Conservation (phyloP, 2,888 invertebrate species). For the Stenoptilia bipunctidactyla region DNA sequence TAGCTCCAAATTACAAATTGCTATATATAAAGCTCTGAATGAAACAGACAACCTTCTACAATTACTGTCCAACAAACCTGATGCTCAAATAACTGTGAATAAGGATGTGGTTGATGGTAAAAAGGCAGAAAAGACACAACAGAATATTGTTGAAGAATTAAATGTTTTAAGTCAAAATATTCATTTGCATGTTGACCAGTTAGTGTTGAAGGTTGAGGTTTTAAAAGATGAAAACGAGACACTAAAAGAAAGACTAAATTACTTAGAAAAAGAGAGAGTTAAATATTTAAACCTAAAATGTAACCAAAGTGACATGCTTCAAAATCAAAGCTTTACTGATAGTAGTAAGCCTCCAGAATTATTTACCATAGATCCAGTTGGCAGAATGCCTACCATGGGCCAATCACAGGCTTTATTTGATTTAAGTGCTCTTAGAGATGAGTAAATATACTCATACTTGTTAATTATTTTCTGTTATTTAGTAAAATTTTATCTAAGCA, state of each 20-base stretch:
- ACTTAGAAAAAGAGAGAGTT: constrained; percentile 68
- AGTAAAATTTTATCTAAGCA: too few relatives aligned
- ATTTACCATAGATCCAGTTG: constrained; percentile 20
- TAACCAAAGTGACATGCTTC: constrained; percentile 24
- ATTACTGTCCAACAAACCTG: constrained; percentile 36
- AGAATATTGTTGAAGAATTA: constrained; percentile 76
- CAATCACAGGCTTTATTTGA: constrained; percentile 35
- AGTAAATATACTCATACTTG: too few relatives aligned
- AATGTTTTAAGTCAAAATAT: constrained; percentile 75
- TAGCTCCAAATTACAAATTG: constrained; percentile 60
- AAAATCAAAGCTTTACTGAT: constrained; percentile 18
- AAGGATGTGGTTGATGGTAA: constrained; percentile 40
- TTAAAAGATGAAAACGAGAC: constrained; percentile 74
- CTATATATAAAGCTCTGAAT: constrained; percentile 75
- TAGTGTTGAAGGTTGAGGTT: constrained; percentile 75
- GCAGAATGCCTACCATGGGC: constrained; percentile 18
- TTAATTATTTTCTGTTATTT: too few relatives aligned
- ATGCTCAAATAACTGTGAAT: constrained; percentile 7
- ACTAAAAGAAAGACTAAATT: constrained; percentile 68
- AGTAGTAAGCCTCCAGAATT: constrained; percentile 19
- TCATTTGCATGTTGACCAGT: constrained; percentile 61
- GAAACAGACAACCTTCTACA: constrained; percentile 76
- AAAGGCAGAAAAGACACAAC: constrained; percentile 73
- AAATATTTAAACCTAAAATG: constrained; percentile 45
- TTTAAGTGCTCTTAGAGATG: constrained; percentile 40